phyloP scores from a whole-genome alignment of 2,113 vertebrate species.

The Oceanites oceanicus region DNA sequence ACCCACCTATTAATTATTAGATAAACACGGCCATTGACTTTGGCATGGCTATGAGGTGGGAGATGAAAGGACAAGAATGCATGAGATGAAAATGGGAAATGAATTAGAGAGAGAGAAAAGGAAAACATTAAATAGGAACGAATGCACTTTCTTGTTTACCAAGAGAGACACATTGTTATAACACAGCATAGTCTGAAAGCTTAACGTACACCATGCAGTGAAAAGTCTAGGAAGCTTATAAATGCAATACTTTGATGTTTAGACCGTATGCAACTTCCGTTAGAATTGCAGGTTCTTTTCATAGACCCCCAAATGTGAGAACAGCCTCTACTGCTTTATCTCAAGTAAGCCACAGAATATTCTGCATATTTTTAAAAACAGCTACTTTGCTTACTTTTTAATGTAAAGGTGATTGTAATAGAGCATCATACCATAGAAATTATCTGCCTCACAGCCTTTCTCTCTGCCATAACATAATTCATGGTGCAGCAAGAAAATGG shows the following conservation, averaged over 20 bases:
- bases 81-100: slow-evolving; percentile 61
- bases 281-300: neutral
- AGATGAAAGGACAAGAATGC: slow-evolving; percentile 66
- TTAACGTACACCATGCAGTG: neutral
- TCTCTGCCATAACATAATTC: neutral
- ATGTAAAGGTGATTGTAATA: neutral
- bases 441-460: neutral
- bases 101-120: slow-evolving; percentile 73
- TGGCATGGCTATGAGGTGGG: slow-evolving; percentile 87
- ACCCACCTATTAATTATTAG: slow-evolving; percentile 99
- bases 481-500: neutral
- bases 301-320: neutral
- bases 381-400: neutral
- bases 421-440: neutral
- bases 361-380: neutral
- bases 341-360: neutral
- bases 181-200: neutral
- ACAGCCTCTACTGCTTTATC: neutral
- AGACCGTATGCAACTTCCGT: neutral
- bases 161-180: neutral
- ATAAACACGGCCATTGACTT: slow-evolving; percentile 98
- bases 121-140: slow-evolving; percentile 61
- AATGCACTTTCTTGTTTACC: neutral
- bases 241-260: neutral
- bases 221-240: neutral